Base-by-base conservation (phyloP, 2,797 vertebrate genomes). In the Premnoplex brunnescens region DNA sequence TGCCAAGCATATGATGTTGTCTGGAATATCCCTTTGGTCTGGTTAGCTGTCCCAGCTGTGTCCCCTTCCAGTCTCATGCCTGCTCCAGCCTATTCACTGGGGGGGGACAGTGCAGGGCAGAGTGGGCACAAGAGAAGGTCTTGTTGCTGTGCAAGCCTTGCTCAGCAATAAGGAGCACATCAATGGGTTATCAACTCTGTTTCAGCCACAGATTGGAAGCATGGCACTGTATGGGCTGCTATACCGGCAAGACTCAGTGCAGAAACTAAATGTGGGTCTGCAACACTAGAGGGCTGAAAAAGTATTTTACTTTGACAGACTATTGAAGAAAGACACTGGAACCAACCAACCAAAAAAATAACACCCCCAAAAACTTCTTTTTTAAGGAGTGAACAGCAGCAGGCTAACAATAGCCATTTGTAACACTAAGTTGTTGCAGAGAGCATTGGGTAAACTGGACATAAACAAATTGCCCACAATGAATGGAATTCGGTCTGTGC, bases 401-500 rank as follows among this genome's bases (percentile, higher is more conserved):
- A 46, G 34, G n/a, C 43, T 62, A 69, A 56, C 26, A 43, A 37
- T 52, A 82, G 60, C 44, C 54, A 85, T 85, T 94, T 56, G 22
- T 83, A 86, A 69, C 24, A 74, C 11, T 24, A 39, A 92, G 89
- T 59, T 77, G 34, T 75, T 86, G 20, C 32, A 75, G 64, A 85
- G 30, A 74, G 14, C 20, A 20, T n/a, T 77, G 89, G 26, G 23
- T 80, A 74, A 92, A 89, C 51, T 80, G 24, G 46, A 74, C 28
- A 32, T 54, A 56, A 94, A 60, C 24, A 39, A 51, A 60, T 64
- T 76, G 39, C 37, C 14, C 14, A 10, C 58, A 79, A 10, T 55
- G 43, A 91, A 69, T 92, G 69, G 39, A 85, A 49, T 49, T 71
- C 24, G 20, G 28, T 76, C 41, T 85, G 32, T 37, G 27, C 1